phyloP scores from a whole-genome alignment of 2,888 invertebrate genomes.

The Xestobium rufovillosum region DNA sequence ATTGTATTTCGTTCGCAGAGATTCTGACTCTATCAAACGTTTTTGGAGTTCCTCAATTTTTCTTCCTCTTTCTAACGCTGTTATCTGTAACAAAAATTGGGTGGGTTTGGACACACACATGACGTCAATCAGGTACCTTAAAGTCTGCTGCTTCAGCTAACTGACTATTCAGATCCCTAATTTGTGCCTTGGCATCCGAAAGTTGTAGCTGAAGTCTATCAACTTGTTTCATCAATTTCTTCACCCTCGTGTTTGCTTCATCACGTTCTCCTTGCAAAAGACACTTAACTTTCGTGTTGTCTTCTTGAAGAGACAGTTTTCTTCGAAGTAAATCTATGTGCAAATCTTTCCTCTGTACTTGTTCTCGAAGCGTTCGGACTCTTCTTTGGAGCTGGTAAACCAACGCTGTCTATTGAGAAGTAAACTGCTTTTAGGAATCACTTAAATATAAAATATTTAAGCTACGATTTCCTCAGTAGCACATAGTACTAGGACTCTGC shows the following conservation, averaged over 20 bases:
- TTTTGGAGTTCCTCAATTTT: constrained; percentile 79
- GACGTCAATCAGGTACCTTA: constrained; percentile 51
- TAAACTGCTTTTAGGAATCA: too few relatives aligned
- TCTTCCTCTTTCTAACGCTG: constrained; percentile 72
- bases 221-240: constrained; percentile 74
- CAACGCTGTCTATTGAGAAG: constrained; percentile 62
- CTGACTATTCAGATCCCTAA: constrained; percentile 78
- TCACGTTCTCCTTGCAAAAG: constrained; percentile 61
- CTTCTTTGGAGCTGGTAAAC: constrained; percentile 85
- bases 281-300: constrained; percentile 56
- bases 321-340: constrained; percentile 83
- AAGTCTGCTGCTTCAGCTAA: constrained; percentile 79
- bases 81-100: constrained; percentile 53
- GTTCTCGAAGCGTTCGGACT: constrained; percentile 78
- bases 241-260: constrained; percentile 60
- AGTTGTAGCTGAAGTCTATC: constrained; percentile 76
- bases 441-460: too few relatives aligned
- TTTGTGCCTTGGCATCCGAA: constrained; percentile 71
- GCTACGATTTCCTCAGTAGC: too few relatives aligned
- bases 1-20: constrained; percentile 65
- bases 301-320: constrained; percentile 79
- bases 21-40: constrained; percentile 72
- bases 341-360: constrained; percentile 83
- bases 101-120: not conserved
- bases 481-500: too few relatives aligned